Evolutionary conservation across 2,888 invertebrate genomes (phyloP).

Genomic region (Xanthorhoe designata): DNA sequence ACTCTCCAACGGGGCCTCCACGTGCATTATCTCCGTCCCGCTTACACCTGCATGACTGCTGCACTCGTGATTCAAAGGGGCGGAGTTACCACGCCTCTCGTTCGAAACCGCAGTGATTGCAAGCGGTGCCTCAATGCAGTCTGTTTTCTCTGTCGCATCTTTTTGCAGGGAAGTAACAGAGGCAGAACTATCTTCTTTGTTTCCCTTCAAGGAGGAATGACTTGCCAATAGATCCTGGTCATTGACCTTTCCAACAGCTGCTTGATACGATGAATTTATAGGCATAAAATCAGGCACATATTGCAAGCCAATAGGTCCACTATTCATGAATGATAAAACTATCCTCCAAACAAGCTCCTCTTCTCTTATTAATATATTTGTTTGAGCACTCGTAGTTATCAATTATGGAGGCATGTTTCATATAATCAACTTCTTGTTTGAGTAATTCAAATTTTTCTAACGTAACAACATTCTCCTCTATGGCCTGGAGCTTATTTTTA

Average conservation of each 20-base stretch:
- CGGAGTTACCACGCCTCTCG: neutral
- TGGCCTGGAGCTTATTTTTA: slow-evolving; percentile 15
- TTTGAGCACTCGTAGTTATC: neutral
- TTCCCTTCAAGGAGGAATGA: neutral
- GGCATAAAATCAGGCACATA: too few relatives aligned
- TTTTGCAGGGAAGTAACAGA: slow-evolving; percentile 2
- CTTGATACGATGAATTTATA: slow-evolving; percentile 14
- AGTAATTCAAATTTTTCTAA: slow-evolving; percentile 25
- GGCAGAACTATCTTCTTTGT: neutral
- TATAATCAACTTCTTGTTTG: slow-evolving; percentile 25
- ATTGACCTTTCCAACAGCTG: slow-evolving; percentile 11
- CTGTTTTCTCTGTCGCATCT: neutral
- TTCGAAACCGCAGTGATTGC: slow-evolving; percentile 1
- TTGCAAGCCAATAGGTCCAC: slow-evolving; percentile 27
- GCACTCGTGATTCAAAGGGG: neutral
- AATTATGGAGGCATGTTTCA: slow-evolving; percentile 30
- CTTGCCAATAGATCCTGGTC: too few relatives aligned
- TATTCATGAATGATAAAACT: slow-evolving; percentile 27
- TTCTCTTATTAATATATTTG: slow-evolving; percentile 17
- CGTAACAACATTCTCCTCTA: slow-evolving; percentile 27
- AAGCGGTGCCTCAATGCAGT: neutral
- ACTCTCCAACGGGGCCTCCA: too few relatives aligned
- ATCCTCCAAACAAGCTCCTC: slow-evolving; percentile 32
- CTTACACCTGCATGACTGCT: neutral
- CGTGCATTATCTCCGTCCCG: too few relatives aligned